Evolutionary conservation across 2,113 vertebrate genomes (phyloP).

Genomic region (Paralichthys olivaceus): DNA sequence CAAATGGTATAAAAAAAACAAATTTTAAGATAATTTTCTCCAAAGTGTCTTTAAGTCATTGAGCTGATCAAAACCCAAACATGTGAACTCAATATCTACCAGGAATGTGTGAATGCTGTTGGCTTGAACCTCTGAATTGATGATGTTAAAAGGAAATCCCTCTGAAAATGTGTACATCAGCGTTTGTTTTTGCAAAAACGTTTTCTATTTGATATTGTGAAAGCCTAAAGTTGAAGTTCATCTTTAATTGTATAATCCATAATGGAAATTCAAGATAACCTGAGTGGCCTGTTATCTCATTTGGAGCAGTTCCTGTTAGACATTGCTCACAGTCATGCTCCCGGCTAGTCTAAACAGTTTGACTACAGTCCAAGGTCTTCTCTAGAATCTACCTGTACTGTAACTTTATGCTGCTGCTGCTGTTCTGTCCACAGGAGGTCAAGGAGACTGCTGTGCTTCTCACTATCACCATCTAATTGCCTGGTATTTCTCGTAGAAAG

Average conservation of each 20-base stretch:
- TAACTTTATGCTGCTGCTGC: constrained; percentile 12
- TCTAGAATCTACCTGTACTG: constrained; percentile 5
- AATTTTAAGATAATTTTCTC: not conserved
- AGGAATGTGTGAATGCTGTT: too few relatives aligned
- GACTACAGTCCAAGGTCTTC: constrained; percentile 63
- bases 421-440: constrained; percentile 28
- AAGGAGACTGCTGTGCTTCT: constrained; percentile 33
- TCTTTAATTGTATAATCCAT: constrained; percentile 15
- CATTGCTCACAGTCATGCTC: not conserved
- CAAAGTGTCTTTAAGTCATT: not conserved
- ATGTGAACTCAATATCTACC: too few relatives aligned
- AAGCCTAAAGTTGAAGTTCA: constrained; percentile 23
- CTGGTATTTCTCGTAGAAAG: not conserved
- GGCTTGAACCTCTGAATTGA: not conserved
- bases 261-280: constrained; percentile 46
- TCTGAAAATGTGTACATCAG: too few relatives aligned
- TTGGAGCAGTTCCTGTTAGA: constrained; percentile 1
- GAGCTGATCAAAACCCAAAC: not conserved
- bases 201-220: not conserved
- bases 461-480: constrained; percentile 19
- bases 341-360: not conserved
- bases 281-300: constrained; percentile 24
- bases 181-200: too few relatives aligned
- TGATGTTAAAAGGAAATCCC: too few relatives aligned
- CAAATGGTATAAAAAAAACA: not conserved